Conservation (phyloP, 2,888 invertebrate species). For the Branchipolynoe longqiensis region DNA sequence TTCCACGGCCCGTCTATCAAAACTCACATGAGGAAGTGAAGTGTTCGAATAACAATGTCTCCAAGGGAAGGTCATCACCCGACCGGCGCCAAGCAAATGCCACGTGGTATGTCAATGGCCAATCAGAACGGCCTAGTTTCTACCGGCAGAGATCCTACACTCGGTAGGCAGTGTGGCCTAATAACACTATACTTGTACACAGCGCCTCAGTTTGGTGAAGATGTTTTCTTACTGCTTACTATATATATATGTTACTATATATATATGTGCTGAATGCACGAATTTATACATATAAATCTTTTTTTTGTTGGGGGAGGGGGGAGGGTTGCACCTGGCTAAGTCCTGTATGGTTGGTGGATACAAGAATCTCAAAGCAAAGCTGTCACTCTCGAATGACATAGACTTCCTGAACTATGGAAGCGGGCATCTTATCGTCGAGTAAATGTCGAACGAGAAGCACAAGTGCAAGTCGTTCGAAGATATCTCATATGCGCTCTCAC, state of each 20-base stretch:
- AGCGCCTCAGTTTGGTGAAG: too few species aligned
- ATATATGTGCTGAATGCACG: too few species aligned
- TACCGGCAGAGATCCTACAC: constrained; percentile 42
- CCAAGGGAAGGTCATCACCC: constrained; percentile 11
- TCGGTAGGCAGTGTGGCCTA: neutral
- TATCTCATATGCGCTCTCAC: neutral
- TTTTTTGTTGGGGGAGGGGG: too few species aligned
- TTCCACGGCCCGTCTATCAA: neutral
- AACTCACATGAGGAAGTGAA: constrained; percentile 14
- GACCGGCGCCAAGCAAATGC: constrained; percentile 1
- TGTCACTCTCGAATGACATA: neutral
- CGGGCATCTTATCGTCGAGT: constrained; percentile 8
- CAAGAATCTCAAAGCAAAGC: neutral
- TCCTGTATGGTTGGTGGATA: constrained; percentile 6
- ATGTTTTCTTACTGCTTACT: too few species aligned
- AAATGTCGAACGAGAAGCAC: neutral
- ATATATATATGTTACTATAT: too few species aligned
- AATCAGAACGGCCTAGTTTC: constrained; percentile 1
- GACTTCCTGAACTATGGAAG: neutral
- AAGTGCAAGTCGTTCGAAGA: constrained; percentile 38
- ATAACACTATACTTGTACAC: too few species aligned
- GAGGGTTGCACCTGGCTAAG: constrained; percentile 24
- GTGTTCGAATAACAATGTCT: neutral
- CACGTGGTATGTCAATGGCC: constrained; percentile 12
- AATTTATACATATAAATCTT: too few species aligned